Percentiles rank a stretch among this genome's conserved stretches.
These are phyloP conservation scores for Aleiodes leptofemur DNA, from an alignment of 2,888 invertebrate species.

Conservation along the genomic window DNA sequence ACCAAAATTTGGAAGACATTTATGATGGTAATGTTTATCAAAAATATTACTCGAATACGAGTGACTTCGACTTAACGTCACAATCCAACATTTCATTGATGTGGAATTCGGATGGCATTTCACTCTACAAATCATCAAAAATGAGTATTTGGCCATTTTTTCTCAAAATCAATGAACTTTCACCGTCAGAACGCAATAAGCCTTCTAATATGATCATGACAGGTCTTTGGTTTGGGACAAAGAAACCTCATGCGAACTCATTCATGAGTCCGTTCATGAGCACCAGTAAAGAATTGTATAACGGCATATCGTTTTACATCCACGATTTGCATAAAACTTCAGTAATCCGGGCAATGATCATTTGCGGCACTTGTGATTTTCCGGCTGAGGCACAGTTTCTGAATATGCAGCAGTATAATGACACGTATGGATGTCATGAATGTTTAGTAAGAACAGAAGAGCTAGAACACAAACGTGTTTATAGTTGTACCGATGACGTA, in stretches of 20 bases:
- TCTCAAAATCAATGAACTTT: conserved; percentile 53
- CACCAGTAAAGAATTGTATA: neutral
- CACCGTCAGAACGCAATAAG: conserved; percentile 47
- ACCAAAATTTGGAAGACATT: conserved; percentile 31
- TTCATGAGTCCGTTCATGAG: conserved; percentile 14
- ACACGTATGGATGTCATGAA: conserved; percentile 31
- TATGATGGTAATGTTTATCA: conserved; percentile 40
- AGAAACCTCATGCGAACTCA: conserved; percentile 48
- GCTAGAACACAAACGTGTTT: neutral
- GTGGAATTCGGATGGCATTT: conserved; percentile 58
- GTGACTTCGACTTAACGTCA: neutral
- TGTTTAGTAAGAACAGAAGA: conserved; percentile 27
- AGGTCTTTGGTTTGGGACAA: conserved; percentile 53
- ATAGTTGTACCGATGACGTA: neutral
- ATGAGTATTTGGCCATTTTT: conserved; percentile 55
- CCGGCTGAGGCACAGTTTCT: conserved; percentile 42
- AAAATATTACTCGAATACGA: conserved; percentile 10
- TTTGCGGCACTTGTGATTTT: conserved; percentile 41
- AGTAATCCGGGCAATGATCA: conserved; percentile 4
- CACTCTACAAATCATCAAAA: conserved; percentile 55
- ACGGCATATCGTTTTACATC: conserved; percentile 12
- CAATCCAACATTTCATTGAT: conserved; percentile 53
- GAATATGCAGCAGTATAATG: conserved; percentile 42
- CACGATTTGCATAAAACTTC: neutral
- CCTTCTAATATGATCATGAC: conserved; percentile 50